These are phyloP conservation scores for Gonatopus flavifemur DNA, from an alignment of 1,140 invertebrate species.

Conservation along the genomic window DNA sequence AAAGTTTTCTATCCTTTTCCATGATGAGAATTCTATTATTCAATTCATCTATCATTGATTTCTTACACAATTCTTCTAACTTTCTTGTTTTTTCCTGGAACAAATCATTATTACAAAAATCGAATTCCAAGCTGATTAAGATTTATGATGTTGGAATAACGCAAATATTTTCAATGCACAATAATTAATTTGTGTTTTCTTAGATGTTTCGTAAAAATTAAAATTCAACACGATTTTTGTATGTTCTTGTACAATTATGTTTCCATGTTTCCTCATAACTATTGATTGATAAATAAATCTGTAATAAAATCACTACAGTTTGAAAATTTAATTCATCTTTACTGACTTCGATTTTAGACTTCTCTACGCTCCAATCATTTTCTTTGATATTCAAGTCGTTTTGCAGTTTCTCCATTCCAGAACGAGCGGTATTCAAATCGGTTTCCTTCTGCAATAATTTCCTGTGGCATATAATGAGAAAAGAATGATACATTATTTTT, in stretches of 20 bases:
- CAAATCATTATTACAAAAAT: conserved; percentile 17
- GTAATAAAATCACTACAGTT: background rate
- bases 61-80: conserved; percentile 62
- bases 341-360: conserved; percentile 67
- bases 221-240: too few relatives aligned
- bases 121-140: too few relatives aligned
- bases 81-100: conserved; percentile 68
- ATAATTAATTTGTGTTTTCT: too few relatives aligned
- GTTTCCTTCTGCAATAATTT: conserved; percentile 54
- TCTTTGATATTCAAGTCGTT: conserved; percentile 71
- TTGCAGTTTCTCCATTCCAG: conserved; percentile 69
- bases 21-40: conserved; percentile 73
- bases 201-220: background rate
- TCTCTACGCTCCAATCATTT: conserved; percentile 76
- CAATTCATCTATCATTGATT: conserved; percentile 62
- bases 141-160: too few relatives aligned
- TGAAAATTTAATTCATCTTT: conserved; percentile 14
- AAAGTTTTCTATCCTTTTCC: conserved; percentile 71
- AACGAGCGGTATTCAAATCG: conserved; percentile 62
- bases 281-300: background rate
- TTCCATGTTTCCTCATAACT: too few relatives aligned
- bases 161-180: too few relatives aligned
- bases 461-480: conserved; percentile 33
- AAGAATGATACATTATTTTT: too few relatives aligned
- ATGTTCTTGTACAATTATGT: too few relatives aligned